Conservation (phyloP, 2,797 vertebrate species). For the Taeniopygia guttata region DNA sequence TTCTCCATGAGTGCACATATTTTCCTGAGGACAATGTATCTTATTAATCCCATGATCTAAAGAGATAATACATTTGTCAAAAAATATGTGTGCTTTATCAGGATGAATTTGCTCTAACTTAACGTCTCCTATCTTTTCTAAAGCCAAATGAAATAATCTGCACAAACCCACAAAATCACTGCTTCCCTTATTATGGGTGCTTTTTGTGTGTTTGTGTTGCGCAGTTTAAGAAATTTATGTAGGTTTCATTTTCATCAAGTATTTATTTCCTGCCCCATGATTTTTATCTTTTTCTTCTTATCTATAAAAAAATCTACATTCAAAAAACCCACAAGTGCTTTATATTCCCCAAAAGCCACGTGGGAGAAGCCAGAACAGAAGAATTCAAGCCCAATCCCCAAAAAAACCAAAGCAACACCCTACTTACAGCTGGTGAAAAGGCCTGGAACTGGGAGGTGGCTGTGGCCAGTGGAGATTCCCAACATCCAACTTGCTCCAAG, state of each 20-base stretch:
- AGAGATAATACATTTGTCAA: not conserved
- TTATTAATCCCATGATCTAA: not conserved
- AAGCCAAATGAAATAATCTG: not conserved
- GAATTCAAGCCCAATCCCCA: not conserved
- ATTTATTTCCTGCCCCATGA: not conserved
- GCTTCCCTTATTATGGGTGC: not conserved
- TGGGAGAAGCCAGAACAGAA: not conserved
- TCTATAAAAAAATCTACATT: not conserved
- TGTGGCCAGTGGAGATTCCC: not conserved
- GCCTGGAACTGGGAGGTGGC: not conserved
- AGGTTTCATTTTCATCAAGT: not conserved
- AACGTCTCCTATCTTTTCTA: not conserved
- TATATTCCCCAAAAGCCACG: not conserved
- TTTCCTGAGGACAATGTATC: not conserved
- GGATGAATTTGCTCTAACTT: not conserved
- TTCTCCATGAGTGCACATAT: not conserved
- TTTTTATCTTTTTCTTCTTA: not conserved
- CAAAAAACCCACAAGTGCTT: not conserved
- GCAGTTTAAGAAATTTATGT: not conserved
- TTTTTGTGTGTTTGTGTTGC: fast-evolving
- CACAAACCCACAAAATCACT: not conserved
- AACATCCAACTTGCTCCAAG: fast-evolving
- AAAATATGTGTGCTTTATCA: not conserved
- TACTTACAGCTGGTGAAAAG: not conserved
- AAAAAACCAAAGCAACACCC: fast-evolving